Conservation (phyloP, 2,888 invertebrate species). For the Hylaea fasciaria region DNA sequence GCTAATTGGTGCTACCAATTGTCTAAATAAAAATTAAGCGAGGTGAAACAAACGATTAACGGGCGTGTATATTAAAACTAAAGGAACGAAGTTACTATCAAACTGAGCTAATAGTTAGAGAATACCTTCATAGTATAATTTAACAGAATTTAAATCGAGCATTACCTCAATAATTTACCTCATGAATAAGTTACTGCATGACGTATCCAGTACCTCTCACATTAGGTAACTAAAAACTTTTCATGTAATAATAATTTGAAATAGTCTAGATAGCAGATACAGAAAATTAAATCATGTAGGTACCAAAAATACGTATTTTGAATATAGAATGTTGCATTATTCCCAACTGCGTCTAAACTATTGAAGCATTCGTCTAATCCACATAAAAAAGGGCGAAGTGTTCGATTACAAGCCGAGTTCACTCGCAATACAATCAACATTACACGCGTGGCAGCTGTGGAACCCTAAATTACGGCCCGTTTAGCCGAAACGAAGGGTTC, state of each 20-base stretch:
- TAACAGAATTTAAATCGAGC: neutral
- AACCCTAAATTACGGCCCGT: constrained; percentile 77
- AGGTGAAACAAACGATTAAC: constrained; percentile 23
- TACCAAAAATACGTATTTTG: constrained; percentile 2
- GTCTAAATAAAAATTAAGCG: constrained; percentile 65
- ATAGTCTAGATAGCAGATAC: no score
- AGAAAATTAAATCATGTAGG: no score
- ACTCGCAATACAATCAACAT: constrained; percentile 81
- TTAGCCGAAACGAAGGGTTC: constrained; percentile 73
- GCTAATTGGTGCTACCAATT: constrained; percentile 74
- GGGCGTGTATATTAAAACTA: no score
- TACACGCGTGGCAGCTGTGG: constrained; percentile 78
- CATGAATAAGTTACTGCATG: neutral
- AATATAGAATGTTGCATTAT: constrained; percentile 21
- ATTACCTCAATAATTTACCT: neutral
- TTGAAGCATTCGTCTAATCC: constrained; percentile 52
- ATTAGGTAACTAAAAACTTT: no score
- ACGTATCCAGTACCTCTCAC: neutral
- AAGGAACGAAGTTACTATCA: no score
- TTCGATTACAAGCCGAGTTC: constrained; percentile 63
- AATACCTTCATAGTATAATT: no score
- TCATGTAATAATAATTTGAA: no score
- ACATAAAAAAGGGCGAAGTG: constrained; percentile 65
- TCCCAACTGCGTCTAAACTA: constrained; percentile 30
- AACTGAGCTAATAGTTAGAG: no score